Evolutionary conservation across 2,797 vertebrate genomes (phyloP).

Genomic region (Synanceia verrucosa): DNA sequence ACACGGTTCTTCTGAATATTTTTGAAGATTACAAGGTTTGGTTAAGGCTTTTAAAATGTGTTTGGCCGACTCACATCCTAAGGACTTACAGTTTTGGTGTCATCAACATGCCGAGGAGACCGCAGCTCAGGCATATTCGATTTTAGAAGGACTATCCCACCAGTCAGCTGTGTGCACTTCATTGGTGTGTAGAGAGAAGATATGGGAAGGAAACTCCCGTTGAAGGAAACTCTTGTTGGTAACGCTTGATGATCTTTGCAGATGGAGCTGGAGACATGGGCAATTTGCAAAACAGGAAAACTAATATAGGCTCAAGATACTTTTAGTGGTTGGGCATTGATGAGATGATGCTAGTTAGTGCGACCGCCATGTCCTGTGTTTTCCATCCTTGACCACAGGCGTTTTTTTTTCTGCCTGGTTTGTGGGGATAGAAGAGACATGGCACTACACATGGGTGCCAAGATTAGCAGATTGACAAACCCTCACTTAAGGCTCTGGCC

Average conservation of each 20-base stretch:
- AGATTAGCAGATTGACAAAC: constrained; percentile 69
- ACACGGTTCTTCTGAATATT: constrained; percentile 64
- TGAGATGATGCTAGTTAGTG: constrained; percentile 80
- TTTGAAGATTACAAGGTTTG: constrained; percentile 70
- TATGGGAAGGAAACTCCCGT: constrained; percentile 61
- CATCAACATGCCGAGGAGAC: constrained; percentile 56
- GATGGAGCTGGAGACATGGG: constrained; percentile 70
- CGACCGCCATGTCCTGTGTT: constrained; percentile 74
- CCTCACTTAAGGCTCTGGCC: constrained; percentile 38
- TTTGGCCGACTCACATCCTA: constrained; percentile 65
- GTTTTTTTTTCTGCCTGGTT: constrained; percentile 60
- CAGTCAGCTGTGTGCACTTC: constrained; percentile 44
- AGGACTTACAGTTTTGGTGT: constrained; percentile 56
- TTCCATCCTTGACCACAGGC: constrained; percentile 73
- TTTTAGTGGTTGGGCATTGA: constrained; percentile 75
- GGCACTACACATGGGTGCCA: constrained; percentile 44
- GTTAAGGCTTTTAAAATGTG: constrained; percentile 67
- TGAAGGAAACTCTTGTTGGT: constrained; percentile 62
- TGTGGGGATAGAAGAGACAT: constrained; percentile 61
- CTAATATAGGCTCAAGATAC: constrained; percentile 72
- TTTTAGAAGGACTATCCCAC: constrained; percentile 56
- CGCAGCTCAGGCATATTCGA: constrained; percentile 62
- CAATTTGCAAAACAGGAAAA: constrained; percentile 79
- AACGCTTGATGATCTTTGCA: constrained; percentile 71
- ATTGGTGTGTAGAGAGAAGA: constrained; percentile 54